phyloP scores from a whole-genome alignment of 1,140 invertebrate species.

The Cydia strobilella region DNA sequence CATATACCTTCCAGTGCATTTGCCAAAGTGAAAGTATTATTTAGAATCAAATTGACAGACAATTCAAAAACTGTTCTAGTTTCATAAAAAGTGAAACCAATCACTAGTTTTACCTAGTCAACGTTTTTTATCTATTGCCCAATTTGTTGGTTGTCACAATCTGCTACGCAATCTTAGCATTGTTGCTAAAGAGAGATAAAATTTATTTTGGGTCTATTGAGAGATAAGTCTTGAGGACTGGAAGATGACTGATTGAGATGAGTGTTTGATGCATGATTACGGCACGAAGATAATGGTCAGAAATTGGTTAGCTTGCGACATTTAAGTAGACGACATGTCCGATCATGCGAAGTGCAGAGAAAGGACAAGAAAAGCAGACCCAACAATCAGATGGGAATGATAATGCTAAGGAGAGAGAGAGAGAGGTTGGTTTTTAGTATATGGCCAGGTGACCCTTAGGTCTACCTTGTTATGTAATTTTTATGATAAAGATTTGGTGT shows the following conservation, averaged over 20 bases:
- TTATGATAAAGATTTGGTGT: too few relatives aligned
- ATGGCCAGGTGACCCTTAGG: too few relatives aligned
- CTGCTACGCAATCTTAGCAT: conserved; percentile 3
- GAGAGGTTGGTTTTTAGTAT: too few relatives aligned
- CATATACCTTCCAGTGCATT: too few relatives aligned
- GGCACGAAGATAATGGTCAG: not conserved
- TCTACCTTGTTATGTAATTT: too few relatives aligned
- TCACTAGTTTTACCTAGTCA: not conserved
- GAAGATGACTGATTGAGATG: not conserved
- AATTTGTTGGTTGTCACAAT: conserved; percentile 9
- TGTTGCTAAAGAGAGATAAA: conserved; percentile 15
- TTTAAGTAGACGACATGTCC: too few relatives aligned
- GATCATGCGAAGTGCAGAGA: too few relatives aligned
- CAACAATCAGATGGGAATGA: too few relatives aligned
- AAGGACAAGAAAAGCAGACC: too few relatives aligned
- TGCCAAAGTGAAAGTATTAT: too few relatives aligned
- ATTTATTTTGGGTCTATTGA: conserved; percentile 5
- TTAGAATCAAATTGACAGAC: not conserved
- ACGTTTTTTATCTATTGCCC: conserved; percentile 19
- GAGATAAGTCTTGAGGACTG: not conserved
- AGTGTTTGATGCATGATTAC: not conserved
- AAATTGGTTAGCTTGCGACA: too few relatives aligned
- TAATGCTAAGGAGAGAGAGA: too few relatives aligned
- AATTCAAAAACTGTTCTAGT: not conserved
- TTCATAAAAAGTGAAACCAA: not conserved